Evolutionary conservation across 2,888 invertebrate species (phyloP).

Genomic region (Timandra comae): DNA sequence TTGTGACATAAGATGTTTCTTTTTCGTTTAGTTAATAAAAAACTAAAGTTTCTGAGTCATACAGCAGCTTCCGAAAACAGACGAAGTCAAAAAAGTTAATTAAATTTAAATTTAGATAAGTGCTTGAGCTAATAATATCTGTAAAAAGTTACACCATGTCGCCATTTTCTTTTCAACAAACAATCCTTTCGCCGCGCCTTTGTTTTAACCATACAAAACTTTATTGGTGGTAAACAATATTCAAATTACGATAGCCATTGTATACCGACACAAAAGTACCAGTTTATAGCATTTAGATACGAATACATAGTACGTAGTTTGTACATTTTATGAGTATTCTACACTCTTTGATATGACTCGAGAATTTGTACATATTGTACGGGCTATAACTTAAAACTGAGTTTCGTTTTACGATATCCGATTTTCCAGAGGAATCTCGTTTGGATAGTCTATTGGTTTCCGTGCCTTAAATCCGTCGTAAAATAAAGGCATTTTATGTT

Average conservation of each 20-base stretch:
- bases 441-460: constrained; percentile 22
- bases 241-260: constrained; percentile 1
- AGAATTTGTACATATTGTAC: constrained; percentile 50
- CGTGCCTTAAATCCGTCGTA: constrained; percentile 25
- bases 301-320: constrained; percentile 34
- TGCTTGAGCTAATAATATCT: too few relatives aligned
- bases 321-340: constrained; percentile 46
- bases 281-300: constrained; percentile 47
- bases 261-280: constrained; percentile 15
- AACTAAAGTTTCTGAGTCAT: too few relatives aligned
- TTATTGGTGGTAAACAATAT: too few relatives aligned
- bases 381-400: constrained; percentile 44
- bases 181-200: too few relatives aligned
- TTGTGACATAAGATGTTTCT: too few relatives aligned
- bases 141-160: too few relatives aligned
- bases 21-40: too few relatives aligned
- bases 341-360: constrained; percentile 44
- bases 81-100: too few relatives aligned
- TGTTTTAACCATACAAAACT: too few relatives aligned
- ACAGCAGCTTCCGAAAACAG: too few relatives aligned
- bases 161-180: too few relatives aligned
- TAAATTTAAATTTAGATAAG: too few relatives aligned
- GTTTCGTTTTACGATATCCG: constrained; percentile 45
- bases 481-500: constrained; percentile 31
- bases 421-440: constrained; percentile 31